Base-by-base conservation (phyloP, 2,888 invertebrate species). In the Rotaria socialis region DNA sequence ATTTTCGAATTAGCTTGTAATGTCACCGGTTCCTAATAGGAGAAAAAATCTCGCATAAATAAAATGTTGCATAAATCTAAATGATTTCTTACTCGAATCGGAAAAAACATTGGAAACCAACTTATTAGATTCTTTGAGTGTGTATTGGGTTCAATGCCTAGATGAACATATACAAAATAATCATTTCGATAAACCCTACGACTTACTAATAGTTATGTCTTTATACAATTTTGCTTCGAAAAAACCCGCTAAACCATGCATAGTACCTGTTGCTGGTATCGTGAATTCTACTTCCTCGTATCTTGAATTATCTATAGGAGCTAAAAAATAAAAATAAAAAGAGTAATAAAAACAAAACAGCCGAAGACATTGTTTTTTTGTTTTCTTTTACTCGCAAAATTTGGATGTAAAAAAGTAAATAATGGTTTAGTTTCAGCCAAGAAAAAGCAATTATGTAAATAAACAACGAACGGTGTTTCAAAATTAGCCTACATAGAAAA, bases 171-270 rank as follows among this genome's bases (percentile, higher is more conserved):
- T 22, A 24, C 2, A 16, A 14, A 67, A 16, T n/a, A 35, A 35
- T 4, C 19, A 55, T 22, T 22, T 11, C 8, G 3, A 27, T n/a
- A 60, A 27, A 8, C 0, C 2, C 27, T 43, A 35, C 0, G 47
- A 90, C 90, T 90, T 91, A 90, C 97, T 97, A 85, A 99, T 92
- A 89, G 92, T 93, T 86, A 96, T 93, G 89, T 95, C 94, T 88
- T 94, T 94, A 91, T 95, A 97, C 27, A 99, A 92, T 43, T 93
- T 92, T 74, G 96, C 94, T 90, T 96, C 95, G 92, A 99, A 99
- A 91, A 96, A 99, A 10, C 99, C 99, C 50, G 95, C 95, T 91
- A 99, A 95, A 5, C 97, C 99, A 90, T 96, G 96, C 88, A 97
- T 92, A 2, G 96, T 93, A 90, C 94, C 94, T 89, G 96, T 94